Evolutionary conservation across 2,888 invertebrate species (phyloP), one percentile per base, ranked within the genome.

Genomic region (Troilus luridus): DNA sequence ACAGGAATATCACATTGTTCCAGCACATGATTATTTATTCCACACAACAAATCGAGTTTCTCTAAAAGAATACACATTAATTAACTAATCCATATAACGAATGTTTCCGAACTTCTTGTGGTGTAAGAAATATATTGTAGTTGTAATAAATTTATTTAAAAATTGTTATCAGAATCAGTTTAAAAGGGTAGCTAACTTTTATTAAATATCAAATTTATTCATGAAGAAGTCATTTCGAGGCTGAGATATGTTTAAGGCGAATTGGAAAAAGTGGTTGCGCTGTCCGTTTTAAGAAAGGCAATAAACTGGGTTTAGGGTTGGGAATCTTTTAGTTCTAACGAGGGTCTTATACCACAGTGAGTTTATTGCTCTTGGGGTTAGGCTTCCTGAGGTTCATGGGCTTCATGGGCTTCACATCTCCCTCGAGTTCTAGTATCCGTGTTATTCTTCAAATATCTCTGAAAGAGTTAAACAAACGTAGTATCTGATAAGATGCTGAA

Each of bases 171-270:
- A 41, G 72, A 77, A 77, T 77, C 17, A 77, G 41, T 67, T 27
- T 67, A 67, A 12, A 67, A 67, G 24, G 24, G 9, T 8, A 1
- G 67, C 72, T 77, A 77, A 41, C 72, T 85, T 56, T n/a, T 56
- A 85, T 85, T 85, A 85, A 56, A 85, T 85, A 85, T 85, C 85
- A 85, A 54, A 85, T 85, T 85, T 85, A 56, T 85, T 85, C 85
- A 85, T 85, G 85, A 58, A 58, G 85, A 85, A 85, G 85, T 85
- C 14, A 58, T 85, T 85, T 58, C 85, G 7, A 1, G n/a, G 56
- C 56, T 85, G 85, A 85, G 54, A 85, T 85, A 85, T 56, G 27
- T 77, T 27, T 77, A 41, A 77, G 72, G 72, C 41, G 72, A 41
- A 77, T 77, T 77, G 72, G 72, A 77, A 77, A 77, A 41, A 77